Evolutionary conservation across 1,140 invertebrate species (phyloP).

Genomic region (Cataglyphis hispanica): DNA sequence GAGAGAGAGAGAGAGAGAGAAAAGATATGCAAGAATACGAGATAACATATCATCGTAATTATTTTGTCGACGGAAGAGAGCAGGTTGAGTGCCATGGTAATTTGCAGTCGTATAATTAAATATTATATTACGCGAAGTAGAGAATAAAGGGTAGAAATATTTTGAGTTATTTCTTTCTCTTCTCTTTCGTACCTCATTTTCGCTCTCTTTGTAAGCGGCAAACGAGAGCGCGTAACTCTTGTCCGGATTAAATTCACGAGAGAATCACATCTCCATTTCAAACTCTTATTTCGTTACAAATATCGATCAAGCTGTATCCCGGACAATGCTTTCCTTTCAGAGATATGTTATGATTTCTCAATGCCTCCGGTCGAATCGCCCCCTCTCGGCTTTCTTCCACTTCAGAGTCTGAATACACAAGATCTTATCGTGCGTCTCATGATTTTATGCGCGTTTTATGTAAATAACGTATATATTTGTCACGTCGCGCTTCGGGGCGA

Average conservation of each 20-base stretch:
- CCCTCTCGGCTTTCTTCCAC: constrained; percentile 7
- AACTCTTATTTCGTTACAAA: constrained; percentile 45
- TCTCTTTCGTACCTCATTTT: not conserved
- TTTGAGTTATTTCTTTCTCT: constrained; percentile 13
- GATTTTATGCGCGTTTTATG: constrained; percentile 60
- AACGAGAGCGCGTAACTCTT: constrained; percentile 39
- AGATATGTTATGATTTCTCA: constrained; percentile 39
- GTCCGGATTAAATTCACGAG: constrained; percentile 49
- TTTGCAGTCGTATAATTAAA: constrained; percentile 47
- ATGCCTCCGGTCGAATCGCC: constrained; percentile 8
- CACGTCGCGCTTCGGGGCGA: constrained; percentile 37
- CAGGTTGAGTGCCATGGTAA: constrained; percentile 14
- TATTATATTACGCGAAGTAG: constrained; percentile 35
- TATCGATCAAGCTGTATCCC: constrained; percentile 24
- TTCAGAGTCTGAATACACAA: constrained; percentile 38
- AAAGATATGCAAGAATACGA: not conserved
- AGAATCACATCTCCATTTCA: constrained; percentile 21
- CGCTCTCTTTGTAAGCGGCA: not conserved
- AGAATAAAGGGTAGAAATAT: constrained; percentile 21
- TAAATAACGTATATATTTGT: constrained; percentile 57
- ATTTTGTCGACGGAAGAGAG: constrained; percentile 16
- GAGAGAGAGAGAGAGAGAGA: not conserved
- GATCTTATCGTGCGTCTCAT: constrained; percentile 24
- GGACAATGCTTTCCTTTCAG: constrained; percentile 2
- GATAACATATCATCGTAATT: constrained; percentile 22